Conservation (phyloP, 2,113 vertebrate species). For the Siphamia tubifer region DNA sequence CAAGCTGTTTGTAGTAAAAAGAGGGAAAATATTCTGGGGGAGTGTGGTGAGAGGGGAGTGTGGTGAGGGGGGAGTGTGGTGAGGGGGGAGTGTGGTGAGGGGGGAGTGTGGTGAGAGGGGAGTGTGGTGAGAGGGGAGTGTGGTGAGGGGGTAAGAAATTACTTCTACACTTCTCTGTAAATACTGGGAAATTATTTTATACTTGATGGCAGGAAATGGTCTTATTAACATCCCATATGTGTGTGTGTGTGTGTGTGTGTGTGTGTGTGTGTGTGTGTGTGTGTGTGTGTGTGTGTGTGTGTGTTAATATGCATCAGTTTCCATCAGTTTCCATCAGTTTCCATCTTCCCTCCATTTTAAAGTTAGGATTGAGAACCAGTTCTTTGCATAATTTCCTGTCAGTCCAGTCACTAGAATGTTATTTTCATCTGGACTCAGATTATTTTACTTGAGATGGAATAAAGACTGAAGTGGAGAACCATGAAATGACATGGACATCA, state of each 20-base stretch:
- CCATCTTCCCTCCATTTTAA: constrained; percentile 6
- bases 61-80: neutral
- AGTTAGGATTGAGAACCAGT: neutral
- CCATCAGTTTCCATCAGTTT: no score
- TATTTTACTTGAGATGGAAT: constrained; percentile 27
- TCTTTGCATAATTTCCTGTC: constrained; percentile 30
- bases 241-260: constrained; percentile 9
- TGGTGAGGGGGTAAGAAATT: neutral
- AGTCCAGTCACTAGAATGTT: constrained; percentile 22
- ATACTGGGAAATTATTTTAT: constrained; percentile 23
- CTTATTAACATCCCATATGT: constrained; percentile 40
- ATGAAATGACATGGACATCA: no score
- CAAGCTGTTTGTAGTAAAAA: no score
- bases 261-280: constrained; percentile 24
- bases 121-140: neutral
- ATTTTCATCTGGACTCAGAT: constrained; percentile 31
- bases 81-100: no score
- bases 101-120: no score
- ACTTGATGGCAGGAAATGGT: constrained; percentile 23
- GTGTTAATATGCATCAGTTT: constrained; percentile 39
- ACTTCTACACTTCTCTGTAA: constrained; percentile 35
- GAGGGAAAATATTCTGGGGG: no score
- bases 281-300: constrained; percentile 17
- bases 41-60: no score
- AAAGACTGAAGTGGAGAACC: no score